These are phyloP conservation scores for Oreocharis arfaki DNA, from an alignment of 2,113 vertebrate species.

Conservation along the genomic window DNA sequence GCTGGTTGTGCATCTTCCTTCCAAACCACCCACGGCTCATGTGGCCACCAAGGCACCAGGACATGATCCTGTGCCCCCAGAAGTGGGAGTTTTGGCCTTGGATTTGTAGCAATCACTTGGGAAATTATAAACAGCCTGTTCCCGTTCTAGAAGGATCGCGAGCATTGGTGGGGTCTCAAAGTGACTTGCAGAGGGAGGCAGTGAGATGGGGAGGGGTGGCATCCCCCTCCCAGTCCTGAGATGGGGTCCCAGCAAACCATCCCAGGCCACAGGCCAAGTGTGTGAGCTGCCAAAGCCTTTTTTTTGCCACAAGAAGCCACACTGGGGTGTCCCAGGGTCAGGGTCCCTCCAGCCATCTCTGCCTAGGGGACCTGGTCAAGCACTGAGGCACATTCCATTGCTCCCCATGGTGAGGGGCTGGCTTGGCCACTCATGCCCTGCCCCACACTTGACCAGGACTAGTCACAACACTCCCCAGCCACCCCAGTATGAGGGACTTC, in stretches of 20 bases:
- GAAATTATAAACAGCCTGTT: neutral
- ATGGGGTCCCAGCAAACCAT: neutral
- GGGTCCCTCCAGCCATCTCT: neutral
- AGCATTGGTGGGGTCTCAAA: neutral
- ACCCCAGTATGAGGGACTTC: neutral
- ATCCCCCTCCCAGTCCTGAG: neutral
- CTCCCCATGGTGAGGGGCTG: neutral
- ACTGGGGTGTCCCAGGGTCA: neutral
- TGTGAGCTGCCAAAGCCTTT: neutral
- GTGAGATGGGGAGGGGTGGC: neutral
- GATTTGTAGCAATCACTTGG: neutral
- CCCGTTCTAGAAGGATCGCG: neutral
- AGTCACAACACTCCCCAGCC: neutral
- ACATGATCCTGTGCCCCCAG: neutral
- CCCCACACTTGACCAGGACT: neutral
- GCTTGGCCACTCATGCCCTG: accelerated
- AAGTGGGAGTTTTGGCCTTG: neutral
- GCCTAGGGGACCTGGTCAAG: no score
- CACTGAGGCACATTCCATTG: neutral
- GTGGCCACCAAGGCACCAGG: neutral
- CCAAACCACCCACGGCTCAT: neutral
- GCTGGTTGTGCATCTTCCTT: neutral
- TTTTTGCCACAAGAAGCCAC: neutral
- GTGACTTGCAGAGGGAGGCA: neutral
- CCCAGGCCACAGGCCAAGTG: no score